Evolutionary conservation across 2,113 vertebrate genomes (phyloP).

Genomic region (Pao palembangensis): DNA sequence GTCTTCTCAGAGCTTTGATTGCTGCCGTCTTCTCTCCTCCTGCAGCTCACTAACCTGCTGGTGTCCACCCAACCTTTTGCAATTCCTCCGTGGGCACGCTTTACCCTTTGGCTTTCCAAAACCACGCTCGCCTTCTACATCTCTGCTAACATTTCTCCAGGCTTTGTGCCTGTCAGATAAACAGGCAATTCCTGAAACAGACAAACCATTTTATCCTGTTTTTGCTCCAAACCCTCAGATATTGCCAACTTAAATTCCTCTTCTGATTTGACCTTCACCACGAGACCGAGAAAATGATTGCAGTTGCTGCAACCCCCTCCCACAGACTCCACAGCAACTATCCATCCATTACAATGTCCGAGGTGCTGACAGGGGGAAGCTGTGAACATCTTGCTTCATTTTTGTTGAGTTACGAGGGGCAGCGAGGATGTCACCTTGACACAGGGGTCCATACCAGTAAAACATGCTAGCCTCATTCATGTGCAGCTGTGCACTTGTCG

Average conservation of each 20-base stretch:
- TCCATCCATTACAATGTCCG: constrained; percentile 54
- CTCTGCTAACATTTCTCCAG: constrained; percentile 27
- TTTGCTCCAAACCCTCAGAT: background rate
- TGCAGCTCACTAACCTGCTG: constrained; percentile 18
- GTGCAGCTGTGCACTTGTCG: too few relatives aligned
- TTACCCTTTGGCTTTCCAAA: constrained; percentile 28
- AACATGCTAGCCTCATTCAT: too few relatives aligned
- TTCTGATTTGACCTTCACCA: constrained; percentile 40
- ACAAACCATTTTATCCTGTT: background rate
- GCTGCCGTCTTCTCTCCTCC: background rate
- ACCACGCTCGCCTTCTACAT: constrained; percentile 15
- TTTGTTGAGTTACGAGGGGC: constrained; percentile 48
- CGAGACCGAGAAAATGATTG: constrained; percentile 33
- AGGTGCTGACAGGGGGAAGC: constrained; percentile 43
- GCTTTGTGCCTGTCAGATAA: constrained; percentile 25
- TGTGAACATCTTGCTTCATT: constrained; percentile 36
- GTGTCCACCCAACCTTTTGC: constrained; percentile 45
- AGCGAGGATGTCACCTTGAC: constrained; percentile 13
- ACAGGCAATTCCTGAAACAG: background rate
- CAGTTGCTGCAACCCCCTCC: constrained; percentile 10
- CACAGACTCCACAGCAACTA: constrained; percentile 12
- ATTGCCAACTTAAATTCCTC: constrained; percentile 1
- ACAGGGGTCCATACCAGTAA: background rate
- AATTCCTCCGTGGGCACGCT: constrained; percentile 32
- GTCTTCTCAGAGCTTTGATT: background rate